Percentiles rank a stretch among this genome's conserved stretches.
phyloP scores from a whole-genome alignment of 2,888 invertebrate species.

The Aspidiotus rigidus region DNA sequence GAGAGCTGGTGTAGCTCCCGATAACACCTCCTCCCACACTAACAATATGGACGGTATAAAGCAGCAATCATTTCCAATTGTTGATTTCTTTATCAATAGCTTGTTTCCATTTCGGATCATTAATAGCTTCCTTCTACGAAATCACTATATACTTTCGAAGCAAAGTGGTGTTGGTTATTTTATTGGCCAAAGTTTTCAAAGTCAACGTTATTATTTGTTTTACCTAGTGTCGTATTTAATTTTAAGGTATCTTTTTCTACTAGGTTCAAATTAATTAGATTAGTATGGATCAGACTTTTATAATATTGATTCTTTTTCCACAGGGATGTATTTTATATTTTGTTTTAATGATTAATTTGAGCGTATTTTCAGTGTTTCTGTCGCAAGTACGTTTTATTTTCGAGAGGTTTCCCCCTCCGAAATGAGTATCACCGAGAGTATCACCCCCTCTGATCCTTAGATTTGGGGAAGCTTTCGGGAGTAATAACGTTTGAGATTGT shows the following conservation, averaged over 20 bases:
- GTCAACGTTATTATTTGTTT: background rate
- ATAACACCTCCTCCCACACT: constrained; percentile 1
- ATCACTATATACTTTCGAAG: background rate
- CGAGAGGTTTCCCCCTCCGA: background rate
- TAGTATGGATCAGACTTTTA: background rate
- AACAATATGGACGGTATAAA: background rate
- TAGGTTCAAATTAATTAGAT: background rate
- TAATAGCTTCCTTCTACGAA: background rate
- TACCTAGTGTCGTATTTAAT: background rate
- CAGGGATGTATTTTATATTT: background rate
- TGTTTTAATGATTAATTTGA: background rate
- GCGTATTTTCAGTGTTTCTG: background rate
- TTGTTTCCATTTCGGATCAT: background rate
- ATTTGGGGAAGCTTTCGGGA: background rate
- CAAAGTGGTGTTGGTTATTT: background rate
- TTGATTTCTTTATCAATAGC: background rate
- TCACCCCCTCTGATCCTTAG: background rate
- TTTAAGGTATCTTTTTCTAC: background rate
- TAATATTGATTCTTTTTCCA: background rate
- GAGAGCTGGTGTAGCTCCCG: background rate
- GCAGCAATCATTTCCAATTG: background rate
- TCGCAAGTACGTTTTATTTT: background rate
- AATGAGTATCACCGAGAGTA: background rate
- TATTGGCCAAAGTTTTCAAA: background rate
- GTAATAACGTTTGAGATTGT: background rate